A percentile compares a stretch with the other conserved stretches of the same genome.
Evolutionary conservation across 2,113 vertebrate genomes (phyloP).

Genomic region (Boleophthalmus pectinirostris): DNA sequence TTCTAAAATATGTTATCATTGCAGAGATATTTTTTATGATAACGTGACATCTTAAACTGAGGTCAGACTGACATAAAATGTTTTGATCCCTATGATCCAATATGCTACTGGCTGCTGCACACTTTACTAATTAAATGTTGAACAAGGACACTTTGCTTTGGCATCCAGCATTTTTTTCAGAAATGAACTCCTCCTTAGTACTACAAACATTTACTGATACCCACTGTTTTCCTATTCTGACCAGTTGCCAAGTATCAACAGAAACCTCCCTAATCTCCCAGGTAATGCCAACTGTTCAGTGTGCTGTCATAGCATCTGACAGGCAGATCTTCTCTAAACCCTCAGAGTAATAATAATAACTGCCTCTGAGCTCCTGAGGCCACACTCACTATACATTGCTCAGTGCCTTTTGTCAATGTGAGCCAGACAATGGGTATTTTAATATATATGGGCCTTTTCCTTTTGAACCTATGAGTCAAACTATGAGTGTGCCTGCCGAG

Average conservation of each 20-base stretch:
- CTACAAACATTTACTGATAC: background rate
- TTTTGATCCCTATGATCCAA: background rate
- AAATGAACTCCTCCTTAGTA: conserved; percentile 1
- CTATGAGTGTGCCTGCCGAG: conserved; percentile 69
- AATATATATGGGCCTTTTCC: conserved; percentile 58
- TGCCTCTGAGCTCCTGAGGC: background rate
- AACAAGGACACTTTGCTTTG: background rate
- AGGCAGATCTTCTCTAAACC: conserved; percentile 24
- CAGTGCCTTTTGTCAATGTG: conserved; percentile 48
- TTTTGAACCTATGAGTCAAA: conserved; percentile 61
- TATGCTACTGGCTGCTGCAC: too few species aligned
- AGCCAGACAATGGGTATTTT: conserved; percentile 66
- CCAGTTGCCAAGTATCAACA: conserved; percentile 5
- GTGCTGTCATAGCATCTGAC: conserved; percentile 18
- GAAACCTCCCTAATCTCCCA: conserved; percentile 16
- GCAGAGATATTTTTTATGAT: background rate
- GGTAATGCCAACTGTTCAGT: conserved; percentile 13
- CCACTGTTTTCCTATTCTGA: background rate
- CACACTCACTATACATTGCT: conserved; percentile 39
- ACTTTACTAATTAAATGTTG: background rate
- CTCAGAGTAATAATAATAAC: conserved; percentile 1
- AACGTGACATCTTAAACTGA: background rate
- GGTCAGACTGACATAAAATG: background rate
- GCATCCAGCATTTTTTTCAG: background rate
- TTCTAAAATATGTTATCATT: background rate